Conservation (phyloP, 2,113 vertebrate species). For the Paralichthys olivaceus region DNA sequence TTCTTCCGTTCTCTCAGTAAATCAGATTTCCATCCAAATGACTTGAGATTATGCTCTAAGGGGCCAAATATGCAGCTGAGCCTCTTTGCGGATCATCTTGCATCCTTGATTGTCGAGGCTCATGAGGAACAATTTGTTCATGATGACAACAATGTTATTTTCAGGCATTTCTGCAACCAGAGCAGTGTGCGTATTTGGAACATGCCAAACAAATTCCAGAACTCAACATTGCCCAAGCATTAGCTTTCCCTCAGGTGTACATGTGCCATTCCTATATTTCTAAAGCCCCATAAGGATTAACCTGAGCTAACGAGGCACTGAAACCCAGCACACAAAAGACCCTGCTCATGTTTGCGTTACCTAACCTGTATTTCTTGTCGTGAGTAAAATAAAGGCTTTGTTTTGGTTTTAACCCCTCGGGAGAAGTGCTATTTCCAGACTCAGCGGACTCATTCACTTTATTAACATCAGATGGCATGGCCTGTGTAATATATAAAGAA, state of each 20-base stretch:
- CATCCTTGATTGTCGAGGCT: neutral
- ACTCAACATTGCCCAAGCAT: neutral
- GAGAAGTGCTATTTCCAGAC: constrained; percentile 17
- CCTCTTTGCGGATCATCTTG: constrained; percentile 25
- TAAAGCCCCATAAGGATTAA: constrained; percentile 33
- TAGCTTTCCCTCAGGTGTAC: neutral
- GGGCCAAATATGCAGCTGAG: constrained; percentile 18
- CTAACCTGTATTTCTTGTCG: constrained; percentile 43
- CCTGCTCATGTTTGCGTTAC: constrained; percentile 28
- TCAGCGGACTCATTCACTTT: neutral
- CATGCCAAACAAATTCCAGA: neutral
- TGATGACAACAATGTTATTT: constrained; percentile 8
- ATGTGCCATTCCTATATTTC: constrained; percentile 2
- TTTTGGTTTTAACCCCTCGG: constrained; percentile 20
- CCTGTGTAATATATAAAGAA: neutral
- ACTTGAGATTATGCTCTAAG: constrained; percentile 4
- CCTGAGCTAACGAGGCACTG: constrained; percentile 15
- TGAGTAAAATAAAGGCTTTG: constrained; percentile 19
- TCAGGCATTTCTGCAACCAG: neutral
- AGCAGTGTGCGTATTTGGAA: neutral
- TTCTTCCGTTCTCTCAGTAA: neutral
- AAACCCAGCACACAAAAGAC: constrained; percentile 37
- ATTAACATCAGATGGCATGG: neutral
- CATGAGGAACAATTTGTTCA: neutral
- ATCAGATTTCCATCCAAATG: neutral